Evolutionary conservation across 2,797 vertebrate genomes (phyloP), one percentile per base, ranked within the genome.

Genomic region (Merluccius polli): DNA sequence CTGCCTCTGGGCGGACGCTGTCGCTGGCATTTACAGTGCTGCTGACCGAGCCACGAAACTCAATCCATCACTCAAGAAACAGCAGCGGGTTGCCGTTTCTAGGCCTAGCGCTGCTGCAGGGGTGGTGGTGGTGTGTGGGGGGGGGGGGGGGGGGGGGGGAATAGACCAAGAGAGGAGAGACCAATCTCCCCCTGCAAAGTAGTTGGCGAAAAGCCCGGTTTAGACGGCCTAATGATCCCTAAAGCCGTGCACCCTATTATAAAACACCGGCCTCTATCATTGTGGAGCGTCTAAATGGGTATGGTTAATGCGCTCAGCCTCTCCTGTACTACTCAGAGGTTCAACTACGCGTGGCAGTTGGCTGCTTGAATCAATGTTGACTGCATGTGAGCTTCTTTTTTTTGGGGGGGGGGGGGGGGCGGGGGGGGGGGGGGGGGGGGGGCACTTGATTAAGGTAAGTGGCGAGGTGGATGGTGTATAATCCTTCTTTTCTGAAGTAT

Each of bases 31-130:
- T 92, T 90, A 87, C 89, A 91, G n/a, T 84, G 90, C 81, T 93
- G 92, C 93, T 94, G 94, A 93, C 93, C 92, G 89, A 91, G 93
- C 91, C 87, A 72, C 6, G 91, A 92, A 94, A 94, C 92, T 92
- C 89, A 93, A 93, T 94, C 89, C 83, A 91, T 87, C 88, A 78
- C 79, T 3, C 24, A 29, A 67, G 79, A 73, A 86, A 82, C 69
- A 67, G 78, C 76, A 70, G 29, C 84, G 71, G 73, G 81, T 85
- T 91, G 88, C 89, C 90, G 85, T 89, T 92, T 92, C 81, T 85
- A 88, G 88, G 75, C 89, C 72, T 78, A 80, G 84, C 74, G 21
- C 81, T 77, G 65, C 83, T 30, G 29, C 4, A 52, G 18, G 21
- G 48, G 48, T 52, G 0, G 41, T 12, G 41, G 15, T 3, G 36